These are phyloP conservation scores for Endotricha flammealis DNA, from an alignment of 2,888 invertebrate species.

Conservation along the genomic window DNA sequence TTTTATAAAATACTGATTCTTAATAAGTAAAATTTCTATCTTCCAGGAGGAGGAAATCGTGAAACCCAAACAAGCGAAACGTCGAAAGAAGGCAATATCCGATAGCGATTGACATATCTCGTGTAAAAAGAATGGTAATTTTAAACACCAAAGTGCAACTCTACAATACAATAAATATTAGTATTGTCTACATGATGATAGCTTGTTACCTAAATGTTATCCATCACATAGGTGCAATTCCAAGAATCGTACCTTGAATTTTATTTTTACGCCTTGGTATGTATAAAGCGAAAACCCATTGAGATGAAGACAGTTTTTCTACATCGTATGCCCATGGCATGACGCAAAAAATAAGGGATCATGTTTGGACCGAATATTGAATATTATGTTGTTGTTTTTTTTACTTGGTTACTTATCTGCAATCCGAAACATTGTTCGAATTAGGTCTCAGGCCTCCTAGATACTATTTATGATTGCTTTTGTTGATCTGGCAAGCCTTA, in stretches of 20 bases:
- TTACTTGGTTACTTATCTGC: no score
- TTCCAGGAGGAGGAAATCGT: conserved; percentile 92
- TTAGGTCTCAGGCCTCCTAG: no score
- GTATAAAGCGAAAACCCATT: conserved; percentile 24
- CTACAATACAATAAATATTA: conserved; percentile 67
- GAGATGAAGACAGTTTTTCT: no score
- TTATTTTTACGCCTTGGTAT: conserved; percentile 36
- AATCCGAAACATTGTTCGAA: no score
- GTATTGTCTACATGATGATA: conserved; percentile 30
- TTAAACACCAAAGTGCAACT: conserved; percentile 77
- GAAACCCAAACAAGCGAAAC: conserved; percentile 93
- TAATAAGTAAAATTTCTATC: no score
- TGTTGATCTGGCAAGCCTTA: no score
- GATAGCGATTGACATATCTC: conserved; percentile 92
- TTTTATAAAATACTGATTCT: no score
- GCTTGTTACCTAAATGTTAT: conserved; percentile 52
- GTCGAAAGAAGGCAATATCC: conserved; percentile 93
- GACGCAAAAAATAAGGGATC: no score
- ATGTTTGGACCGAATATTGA: no score
- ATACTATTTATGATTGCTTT: no score
- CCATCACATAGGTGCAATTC: conserved; percentile 48
- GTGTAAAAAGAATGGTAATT: conserved; percentile 56
- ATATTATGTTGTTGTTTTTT: no score
- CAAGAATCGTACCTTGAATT: conserved; percentile 54
- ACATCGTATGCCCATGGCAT: no score